Conservation (phyloP, 2,888 invertebrate genomes). For the Pemphredon lugubris region DNA sequence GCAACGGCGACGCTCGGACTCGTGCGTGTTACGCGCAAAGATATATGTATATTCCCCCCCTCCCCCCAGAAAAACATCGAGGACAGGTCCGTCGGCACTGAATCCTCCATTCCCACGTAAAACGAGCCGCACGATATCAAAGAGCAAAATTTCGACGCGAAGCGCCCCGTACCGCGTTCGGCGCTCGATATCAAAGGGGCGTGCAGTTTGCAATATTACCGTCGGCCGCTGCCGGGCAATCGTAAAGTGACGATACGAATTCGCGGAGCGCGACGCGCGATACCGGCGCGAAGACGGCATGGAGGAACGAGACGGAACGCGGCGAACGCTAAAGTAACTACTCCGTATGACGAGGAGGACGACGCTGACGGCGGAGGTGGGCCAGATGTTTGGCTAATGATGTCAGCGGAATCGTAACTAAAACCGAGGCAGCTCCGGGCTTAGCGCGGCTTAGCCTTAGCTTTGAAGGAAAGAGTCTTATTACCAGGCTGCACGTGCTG, state of each 20-base stretch:
- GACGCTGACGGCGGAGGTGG: slow-evolving; percentile 62
- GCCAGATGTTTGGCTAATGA: slow-evolving; percentile 81
- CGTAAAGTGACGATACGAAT: slow-evolving; percentile 53
- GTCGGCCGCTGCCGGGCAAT: slow-evolving; percentile 16
- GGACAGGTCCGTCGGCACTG: slow-evolving; percentile 2
- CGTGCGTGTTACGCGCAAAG: no score
- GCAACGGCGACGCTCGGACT: no score
- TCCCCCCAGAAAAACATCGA: slow-evolving; percentile 3
- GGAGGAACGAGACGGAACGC: slow-evolving; percentile 19
- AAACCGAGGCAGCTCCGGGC: slow-evolving; percentile 72
- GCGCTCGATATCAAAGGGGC: slow-evolving; percentile 47
- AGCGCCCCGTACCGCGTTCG: background rate
- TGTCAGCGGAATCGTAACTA: slow-evolving; percentile 81
- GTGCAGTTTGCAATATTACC: slow-evolving; percentile 1
- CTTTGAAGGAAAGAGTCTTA: slow-evolving; percentile 77
- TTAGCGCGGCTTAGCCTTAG: slow-evolving; percentile 66
- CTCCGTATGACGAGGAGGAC: slow-evolving; percentile 20
- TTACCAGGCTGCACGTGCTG: slow-evolving; percentile 79
- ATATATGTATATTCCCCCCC: no score
- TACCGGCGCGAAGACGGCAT: slow-evolving; percentile 11
- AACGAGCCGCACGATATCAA: slow-evolving; percentile 52
- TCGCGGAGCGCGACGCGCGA: slow-evolving; percentile 1
- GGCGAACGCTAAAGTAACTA: slow-evolving; percentile 16
- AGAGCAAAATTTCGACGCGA: slow-evolving; percentile 40
- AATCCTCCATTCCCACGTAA: background rate